Base-by-base conservation (phyloP, 2,113 vertebrate species). In the Copsychus sechellarum region DNA sequence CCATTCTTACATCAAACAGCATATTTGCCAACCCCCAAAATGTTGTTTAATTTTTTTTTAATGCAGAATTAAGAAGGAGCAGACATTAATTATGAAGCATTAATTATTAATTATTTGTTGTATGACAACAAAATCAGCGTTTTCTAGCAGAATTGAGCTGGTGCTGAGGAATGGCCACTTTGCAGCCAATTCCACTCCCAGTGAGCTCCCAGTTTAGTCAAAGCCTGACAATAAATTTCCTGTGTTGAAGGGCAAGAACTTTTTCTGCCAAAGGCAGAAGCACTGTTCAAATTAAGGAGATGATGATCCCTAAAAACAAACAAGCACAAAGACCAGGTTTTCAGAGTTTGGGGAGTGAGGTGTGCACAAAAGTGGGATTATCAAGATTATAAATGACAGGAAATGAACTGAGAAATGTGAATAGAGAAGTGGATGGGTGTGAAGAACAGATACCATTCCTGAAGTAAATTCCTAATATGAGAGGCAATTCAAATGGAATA, bases 51-150 rank as follows among this genome's bases (percentile, higher is more conserved):
- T 38, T 38, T 17, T 21, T 24, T 45, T 70, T 54, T 6, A 26
- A 56, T 25, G 50, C 12, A 77, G n/a, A 36, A 64, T 40, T 56
- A 36, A 64, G 25, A 43, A 62, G 25, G 40, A 79, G 31, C 24
- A 16, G 26, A 25, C 7, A 5, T 69, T 23, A 43, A 58, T 58
- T 31, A 31, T 4, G 19, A 64, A 65, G 16, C 25, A 47, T 3
- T n/a, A n/a, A n/a, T n/a, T n/a, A n/a, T n/a, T n/a, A n/a, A n/a
- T n/a, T n/a, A n/a, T n/a, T n/a, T n/a, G n/a, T n/a, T 40, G 5
- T 2, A 15, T 12, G 17, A 40, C 29, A 28, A 3, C 48, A 43
- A 4, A 14, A 20, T 4, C 24, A 12, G 4, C 0, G 1, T 53
- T 24, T 64, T 45, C 45, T 3, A 34, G 45, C 42, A 67, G 38